phyloP scores from a whole-genome alignment of 2,113 vertebrate species.

The rat (Rattus norvegicus) region GRCr8 NC_086024.1:76080501-76081000 shows the following conservation, averaged over 20 bases:
- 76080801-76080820: background rate
- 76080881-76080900: background rate
- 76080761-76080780: constrained; percentile 9
- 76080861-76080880: background rate
- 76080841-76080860: background rate
- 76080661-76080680: background rate
- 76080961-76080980: background rate
- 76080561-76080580: background rate
- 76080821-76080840: background rate
- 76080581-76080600: background rate
- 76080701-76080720: background rate
- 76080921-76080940: background rate
- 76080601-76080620: background rate
- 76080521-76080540: background rate
- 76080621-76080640: background rate
- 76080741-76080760: background rate
- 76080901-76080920: background rate
- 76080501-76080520: constrained; percentile 1
- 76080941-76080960: background rate
- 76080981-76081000: background rate
- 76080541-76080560: background rate
- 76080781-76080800: background rate
- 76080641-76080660: background rate
- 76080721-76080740: background rate
- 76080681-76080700: background rate